phyloP scores from a whole-genome alignment of 2,797 vertebrate species.

The Lycodopsis pacificus region DNA sequence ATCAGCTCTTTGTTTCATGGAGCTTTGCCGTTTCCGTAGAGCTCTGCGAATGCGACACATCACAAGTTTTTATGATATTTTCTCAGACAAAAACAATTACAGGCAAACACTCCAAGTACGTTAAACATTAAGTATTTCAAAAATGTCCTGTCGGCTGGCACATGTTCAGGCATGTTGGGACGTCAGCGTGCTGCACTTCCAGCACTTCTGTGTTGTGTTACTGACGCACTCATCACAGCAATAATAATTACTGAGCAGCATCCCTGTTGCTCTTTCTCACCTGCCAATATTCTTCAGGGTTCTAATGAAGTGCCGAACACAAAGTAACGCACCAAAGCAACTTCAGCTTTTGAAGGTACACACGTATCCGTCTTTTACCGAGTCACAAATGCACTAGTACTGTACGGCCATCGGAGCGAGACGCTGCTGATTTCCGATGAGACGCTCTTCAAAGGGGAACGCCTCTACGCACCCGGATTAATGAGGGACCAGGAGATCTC shows the following conservation, averaged over 20 bases:
- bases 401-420: slow-evolving; percentile 27
- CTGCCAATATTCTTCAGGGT: slow-evolving; percentile 33
- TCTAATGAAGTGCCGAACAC: slow-evolving; percentile 50
- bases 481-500: slow-evolving; percentile 69
- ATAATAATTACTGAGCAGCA: slow-evolving; percentile 60
- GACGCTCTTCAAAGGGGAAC: slow-evolving; percentile 75
- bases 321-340: slow-evolving; percentile 43
- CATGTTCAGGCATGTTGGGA: slow-evolving; percentile 11
- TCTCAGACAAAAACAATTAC: no score
- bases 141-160: slow-evolving; percentile 6
- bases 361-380: neutral
- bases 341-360: slow-evolving; percentile 15
- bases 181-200: neutral
- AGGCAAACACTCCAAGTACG: neutral
- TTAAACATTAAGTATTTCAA: slow-evolving; percentile 20
- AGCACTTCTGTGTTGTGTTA: slow-evolving; percentile 18
- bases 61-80: neutral
- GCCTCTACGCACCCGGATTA: slow-evolving; percentile 69
- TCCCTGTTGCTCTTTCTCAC: slow-evolving; percentile 46
- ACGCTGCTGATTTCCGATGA: slow-evolving; percentile 70
- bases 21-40: neutral
- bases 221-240: slow-evolving; percentile 38
- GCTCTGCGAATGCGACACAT: neutral
- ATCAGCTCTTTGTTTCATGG: neutral
- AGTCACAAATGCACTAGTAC: slow-evolving; percentile 25